Evolutionary conservation across 2,888 invertebrate genomes (phyloP).

Genomic region (Digitonthophagus gazella): DNA sequence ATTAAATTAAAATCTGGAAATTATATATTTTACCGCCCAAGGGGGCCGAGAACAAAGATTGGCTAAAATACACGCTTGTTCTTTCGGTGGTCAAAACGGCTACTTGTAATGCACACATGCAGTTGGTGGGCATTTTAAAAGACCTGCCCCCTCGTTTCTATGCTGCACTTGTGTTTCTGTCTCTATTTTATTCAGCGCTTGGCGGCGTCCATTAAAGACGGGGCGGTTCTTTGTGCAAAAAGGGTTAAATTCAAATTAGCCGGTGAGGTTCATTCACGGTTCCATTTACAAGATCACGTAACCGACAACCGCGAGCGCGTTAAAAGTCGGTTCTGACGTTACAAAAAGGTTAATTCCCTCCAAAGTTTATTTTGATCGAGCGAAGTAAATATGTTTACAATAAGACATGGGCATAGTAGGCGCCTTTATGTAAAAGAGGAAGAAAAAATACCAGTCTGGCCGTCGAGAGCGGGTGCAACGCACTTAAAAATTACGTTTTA

Average conservation of each 20-base stretch:
- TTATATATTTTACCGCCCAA: background rate
- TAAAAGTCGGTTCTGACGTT: background rate
- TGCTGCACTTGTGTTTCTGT: background rate
- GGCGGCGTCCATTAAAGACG: background rate
- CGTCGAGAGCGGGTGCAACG: slow-evolving; percentile 40
- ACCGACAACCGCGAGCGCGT: background rate
- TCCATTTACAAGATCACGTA: background rate
- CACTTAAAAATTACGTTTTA: slow-evolving; percentile 47
- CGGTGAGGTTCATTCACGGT: background rate
- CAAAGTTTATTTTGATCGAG: slow-evolving; percentile 26
- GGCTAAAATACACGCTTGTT: background rate
- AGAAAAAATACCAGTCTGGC: slow-evolving; percentile 2
- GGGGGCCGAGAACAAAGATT: background rate
- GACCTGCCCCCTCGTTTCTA: background rate
- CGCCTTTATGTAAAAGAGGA: slow-evolving; percentile 12
- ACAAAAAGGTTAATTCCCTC: slow-evolving; percentile 7
- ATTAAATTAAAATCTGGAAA: background rate
- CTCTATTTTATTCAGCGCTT: background rate
- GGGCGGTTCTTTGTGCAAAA: background rate
- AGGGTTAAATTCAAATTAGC: background rate
- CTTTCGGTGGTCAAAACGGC: background rate
- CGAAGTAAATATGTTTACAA: slow-evolving; percentile 28
- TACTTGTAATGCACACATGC: background rate
- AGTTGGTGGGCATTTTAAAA: background rate
- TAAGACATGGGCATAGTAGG: slow-evolving; percentile 21